phyloP scores from a whole-genome alignment of 1,140 invertebrate genomes.

The Pseudomyrmex flavicornis region DNA sequence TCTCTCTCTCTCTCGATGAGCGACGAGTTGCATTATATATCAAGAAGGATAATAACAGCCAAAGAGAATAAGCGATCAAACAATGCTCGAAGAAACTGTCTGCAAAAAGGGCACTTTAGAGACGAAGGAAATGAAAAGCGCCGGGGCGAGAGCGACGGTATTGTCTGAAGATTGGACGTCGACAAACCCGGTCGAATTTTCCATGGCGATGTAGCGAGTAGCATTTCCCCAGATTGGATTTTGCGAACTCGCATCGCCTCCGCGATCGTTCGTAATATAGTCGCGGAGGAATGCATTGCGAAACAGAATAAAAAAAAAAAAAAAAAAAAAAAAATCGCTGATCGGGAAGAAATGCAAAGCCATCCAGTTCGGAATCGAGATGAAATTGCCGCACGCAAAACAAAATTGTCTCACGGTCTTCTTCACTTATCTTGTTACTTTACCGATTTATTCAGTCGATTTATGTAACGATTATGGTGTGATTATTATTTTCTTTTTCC shows the following conservation, averaged over 20 bases:
- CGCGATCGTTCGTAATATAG: conserved; percentile 28
- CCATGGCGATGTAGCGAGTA: conserved; percentile 44
- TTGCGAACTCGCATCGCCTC: conserved; percentile 5
- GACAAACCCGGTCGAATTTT: conserved; percentile 48
- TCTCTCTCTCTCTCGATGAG: conserved; percentile 2
- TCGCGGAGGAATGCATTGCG: conserved; percentile 19
- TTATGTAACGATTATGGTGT: too few species aligned
- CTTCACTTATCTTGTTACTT: too few species aligned
- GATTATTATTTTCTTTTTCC: neutral
- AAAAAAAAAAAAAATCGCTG: neutral
- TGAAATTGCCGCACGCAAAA: neutral
- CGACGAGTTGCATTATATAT: conserved; percentile 57
- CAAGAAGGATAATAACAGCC: conserved; percentile 47
- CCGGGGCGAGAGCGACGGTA: conserved; percentile 19
- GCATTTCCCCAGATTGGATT: conserved; percentile 54
- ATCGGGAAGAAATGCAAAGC: neutral
- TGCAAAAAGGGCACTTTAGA: conserved; percentile 58
- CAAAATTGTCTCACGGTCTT: too few species aligned
- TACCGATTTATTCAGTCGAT: too few species aligned
- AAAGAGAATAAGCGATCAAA: conserved; percentile 61
- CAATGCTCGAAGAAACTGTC: conserved; percentile 52
- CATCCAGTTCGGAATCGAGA: neutral
- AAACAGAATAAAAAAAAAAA: neutral
- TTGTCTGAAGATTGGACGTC: conserved; percentile 58
- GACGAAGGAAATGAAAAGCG: conserved; percentile 59